Conservation (phyloP, 2,888 invertebrate genomes). For the Heliconius sara region DNA sequence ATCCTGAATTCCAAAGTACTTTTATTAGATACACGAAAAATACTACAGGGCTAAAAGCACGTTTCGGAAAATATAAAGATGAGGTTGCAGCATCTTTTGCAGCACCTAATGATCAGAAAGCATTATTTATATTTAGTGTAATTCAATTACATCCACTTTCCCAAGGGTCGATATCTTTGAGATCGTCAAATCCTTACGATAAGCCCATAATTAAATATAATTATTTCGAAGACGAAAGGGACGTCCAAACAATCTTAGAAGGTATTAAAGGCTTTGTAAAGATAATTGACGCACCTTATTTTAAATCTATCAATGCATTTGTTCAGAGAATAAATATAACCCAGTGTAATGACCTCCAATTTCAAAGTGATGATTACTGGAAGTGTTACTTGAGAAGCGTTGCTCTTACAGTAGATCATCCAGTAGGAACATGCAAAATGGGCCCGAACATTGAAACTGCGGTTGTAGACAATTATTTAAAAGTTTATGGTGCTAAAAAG, state of each 20-base stretch:
- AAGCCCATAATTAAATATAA: slow-evolving; percentile 85
- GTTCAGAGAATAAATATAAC: slow-evolving; percentile 57
- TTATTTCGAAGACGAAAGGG: slow-evolving; percentile 84
- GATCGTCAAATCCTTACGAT: slow-evolving; percentile 82
- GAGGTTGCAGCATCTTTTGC: slow-evolving; percentile 33
- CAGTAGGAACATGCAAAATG: slow-evolving; percentile 71
- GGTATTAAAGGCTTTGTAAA: slow-evolving; percentile 60
- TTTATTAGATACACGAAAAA: slow-evolving; percentile 45
- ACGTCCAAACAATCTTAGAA: slow-evolving; percentile 66
- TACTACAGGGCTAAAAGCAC: not conserved
- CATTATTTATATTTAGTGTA: slow-evolving; percentile 63
- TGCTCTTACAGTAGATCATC: slow-evolving; percentile 12
- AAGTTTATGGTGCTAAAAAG: slow-evolving; percentile 85
- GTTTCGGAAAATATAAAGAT: slow-evolving; percentile 13
- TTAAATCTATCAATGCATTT: slow-evolving; percentile 58
- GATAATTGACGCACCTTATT: slow-evolving; percentile 58
- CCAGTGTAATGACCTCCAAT: slow-evolving; percentile 56
- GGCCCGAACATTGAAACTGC: slow-evolving; percentile 66
- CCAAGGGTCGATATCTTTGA: slow-evolving; percentile 82
- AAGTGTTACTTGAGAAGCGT: slow-evolving; percentile 1
- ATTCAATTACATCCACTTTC: slow-evolving; percentile 78
- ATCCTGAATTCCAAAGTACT: slow-evolving; percentile 64
- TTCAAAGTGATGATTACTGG: slow-evolving; percentile 55
- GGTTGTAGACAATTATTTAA: slow-evolving; percentile 82
- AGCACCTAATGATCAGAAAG: slow-evolving; percentile 53